Base-by-base conservation (phyloP, 2,113 vertebrate genomes). In the Empidonax alnorum region DNA sequence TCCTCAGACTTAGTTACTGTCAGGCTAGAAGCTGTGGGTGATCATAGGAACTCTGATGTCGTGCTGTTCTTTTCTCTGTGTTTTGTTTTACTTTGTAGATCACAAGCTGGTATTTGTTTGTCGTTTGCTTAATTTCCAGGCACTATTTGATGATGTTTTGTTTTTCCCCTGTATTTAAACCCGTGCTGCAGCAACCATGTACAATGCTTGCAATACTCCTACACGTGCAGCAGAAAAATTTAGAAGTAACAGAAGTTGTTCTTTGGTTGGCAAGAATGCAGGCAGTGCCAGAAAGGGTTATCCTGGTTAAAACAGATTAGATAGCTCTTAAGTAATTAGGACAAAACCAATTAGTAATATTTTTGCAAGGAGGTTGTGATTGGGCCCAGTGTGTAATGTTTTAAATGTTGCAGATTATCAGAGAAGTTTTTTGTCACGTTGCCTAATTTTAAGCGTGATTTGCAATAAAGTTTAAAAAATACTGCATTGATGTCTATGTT, bases 401-500 rank as follows among this genome's bases (percentile, higher is more conserved):
- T 14, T 23, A 69, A 69, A 67, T 33, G 13, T 49, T 49, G 25
- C 20, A 53, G 9, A 23, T 39, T n/a, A 1, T 18, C 53, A 56
- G 10, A 65, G 10, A 13, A 7, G 3, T 63, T 11, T 62, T 63
- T 66, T 47, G 20, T 77, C 3, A 7, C 21, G 6, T 68, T 95
- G 52, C 41, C 65, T 76, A 53, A 91, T 30, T 11, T 53, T 59
- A 81, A 73, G 16, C 2, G 5, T 37, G 7, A n/a, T 82, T 83
- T 78, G 35, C 12, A 44, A 7, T 44, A 18, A 56, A 79, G 27
- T 14, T 31, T 41, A 59, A 28, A 91, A 44, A 79, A 24, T 59
- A 21, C 3, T 65, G 8, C 49, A 31, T 47, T 47, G 39, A 37
- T 0, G 0, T 24, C 3, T 25, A 6, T 68, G 5, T 72, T 65